phyloP scores from a whole-genome alignment of 2,113 vertebrate species.

The Oryzias celebensis region DNA sequence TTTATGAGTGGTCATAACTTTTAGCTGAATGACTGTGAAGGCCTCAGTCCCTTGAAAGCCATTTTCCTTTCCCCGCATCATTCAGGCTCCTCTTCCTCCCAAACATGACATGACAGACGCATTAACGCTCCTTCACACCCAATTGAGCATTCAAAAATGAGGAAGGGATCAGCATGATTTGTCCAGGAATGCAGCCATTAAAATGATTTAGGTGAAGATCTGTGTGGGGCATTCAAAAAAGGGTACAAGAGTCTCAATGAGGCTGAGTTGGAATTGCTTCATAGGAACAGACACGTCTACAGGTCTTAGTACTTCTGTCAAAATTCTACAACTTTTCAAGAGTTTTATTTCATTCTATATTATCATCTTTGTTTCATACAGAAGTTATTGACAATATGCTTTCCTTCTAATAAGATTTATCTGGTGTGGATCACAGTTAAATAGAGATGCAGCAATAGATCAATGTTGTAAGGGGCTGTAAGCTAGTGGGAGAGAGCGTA shows the following conservation, averaged over 20 bases:
- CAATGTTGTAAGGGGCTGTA: slow-evolving; percentile 34
- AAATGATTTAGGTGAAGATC: slow-evolving; percentile 20
- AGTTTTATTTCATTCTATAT: slow-evolving; percentile 16
- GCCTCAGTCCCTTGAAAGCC: slow-evolving; percentile 57
- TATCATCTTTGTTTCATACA: slow-evolving; percentile 47
- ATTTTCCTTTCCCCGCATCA: slow-evolving; percentile 52
- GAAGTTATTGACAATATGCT: slow-evolving; percentile 32
- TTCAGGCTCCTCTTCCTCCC: slow-evolving; percentile 40
- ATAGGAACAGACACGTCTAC: neutral
- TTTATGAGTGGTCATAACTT: slow-evolving; percentile 56
- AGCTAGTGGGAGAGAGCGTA: too few relatives aligned
- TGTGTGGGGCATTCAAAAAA: slow-evolving; percentile 1
- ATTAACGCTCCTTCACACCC: slow-evolving; percentile 70
- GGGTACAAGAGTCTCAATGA: too few relatives aligned
- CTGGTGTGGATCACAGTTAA: slow-evolving; percentile 67
- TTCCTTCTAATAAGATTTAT: slow-evolving; percentile 67
- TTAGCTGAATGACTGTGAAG: slow-evolving; percentile 17
- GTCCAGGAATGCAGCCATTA: slow-evolving; percentile 48
- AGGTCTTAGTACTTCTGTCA: neutral
- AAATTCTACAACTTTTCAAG: neutral
- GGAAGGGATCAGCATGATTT: slow-evolving; percentile 35
- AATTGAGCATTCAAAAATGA: slow-evolving; percentile 57
- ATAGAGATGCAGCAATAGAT: slow-evolving; percentile 75
- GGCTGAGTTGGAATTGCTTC: too few relatives aligned
- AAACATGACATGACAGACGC: slow-evolving; percentile 59